phyloP scores from a whole-genome alignment of 2,113 vertebrate genomes.

The Hemiprocne comata region DNA sequence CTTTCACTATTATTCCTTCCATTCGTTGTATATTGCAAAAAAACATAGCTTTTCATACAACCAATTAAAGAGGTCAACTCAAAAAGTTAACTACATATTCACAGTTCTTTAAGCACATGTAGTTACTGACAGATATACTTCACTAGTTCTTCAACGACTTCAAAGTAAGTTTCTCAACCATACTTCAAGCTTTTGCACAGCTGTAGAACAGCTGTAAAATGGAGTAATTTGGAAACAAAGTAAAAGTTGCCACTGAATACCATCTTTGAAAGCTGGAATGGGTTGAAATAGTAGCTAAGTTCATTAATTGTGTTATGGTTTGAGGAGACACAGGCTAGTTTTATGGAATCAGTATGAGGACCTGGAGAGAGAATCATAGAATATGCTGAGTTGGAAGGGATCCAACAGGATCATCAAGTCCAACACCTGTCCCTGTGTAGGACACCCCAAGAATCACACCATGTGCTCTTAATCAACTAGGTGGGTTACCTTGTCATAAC shows the following conservation, averaged over 20 bases:
- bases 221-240: background rate
- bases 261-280: background rate
- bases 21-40: background rate
- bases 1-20: background rate
- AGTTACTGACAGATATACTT: background rate
- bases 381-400: too few species aligned
- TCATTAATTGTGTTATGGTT: background rate
- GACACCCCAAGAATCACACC: too few species aligned
- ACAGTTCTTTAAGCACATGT: background rate
- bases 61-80: background rate
- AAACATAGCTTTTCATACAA: background rate
- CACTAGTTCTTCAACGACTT: background rate
- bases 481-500: too few species aligned
- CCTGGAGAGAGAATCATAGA: too few species aligned
- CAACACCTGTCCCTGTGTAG: too few species aligned
- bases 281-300: background rate
- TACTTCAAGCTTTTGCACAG: background rate
- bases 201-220: accelerated
- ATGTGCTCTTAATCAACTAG: too few species aligned
- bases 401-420: too few species aligned
- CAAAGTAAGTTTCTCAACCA: background rate
- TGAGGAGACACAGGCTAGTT: too few species aligned
- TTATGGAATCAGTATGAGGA: too few species aligned
- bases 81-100: background rate
- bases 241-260: background rate